Evolutionary conservation across 2,797 vertebrate species (phyloP).

Genomic region (Enteromius argenteus): DNA sequence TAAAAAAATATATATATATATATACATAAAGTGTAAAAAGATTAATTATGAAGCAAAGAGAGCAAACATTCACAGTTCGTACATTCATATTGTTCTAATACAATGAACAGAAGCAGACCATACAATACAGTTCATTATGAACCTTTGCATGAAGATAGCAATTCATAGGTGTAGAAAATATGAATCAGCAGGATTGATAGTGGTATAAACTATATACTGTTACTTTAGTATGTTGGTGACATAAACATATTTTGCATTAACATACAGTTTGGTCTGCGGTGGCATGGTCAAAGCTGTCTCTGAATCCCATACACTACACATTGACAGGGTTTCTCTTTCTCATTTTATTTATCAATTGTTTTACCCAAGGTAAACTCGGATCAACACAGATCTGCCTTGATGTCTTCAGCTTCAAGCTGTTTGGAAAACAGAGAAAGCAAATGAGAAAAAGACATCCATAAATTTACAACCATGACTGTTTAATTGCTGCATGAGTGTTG

Average conservation of each 20-base stretch:
- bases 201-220: neutral
- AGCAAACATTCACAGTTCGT: conserved; percentile 33
- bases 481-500: neutral
- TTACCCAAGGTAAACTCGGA: conserved; percentile 57
- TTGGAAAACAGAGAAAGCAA: conserved; percentile 9
- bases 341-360: neutral
- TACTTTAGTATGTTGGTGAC: neutral
- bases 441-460: neutral
- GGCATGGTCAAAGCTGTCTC: neutral
- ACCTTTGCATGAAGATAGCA: neutral
- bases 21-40: conserved; percentile 5
- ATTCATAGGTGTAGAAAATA: conserved; percentile 12
- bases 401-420: conserved; percentile 67
- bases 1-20: neutral
- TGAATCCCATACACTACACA: neutral
- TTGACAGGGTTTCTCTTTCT: fast-evolving
- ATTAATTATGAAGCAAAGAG: neutral
- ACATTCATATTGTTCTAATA: conserved; percentile 33
- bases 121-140: conserved; percentile 22
- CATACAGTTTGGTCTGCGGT: neutral
- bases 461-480: neutral
- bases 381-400: conserved; percentile 67
- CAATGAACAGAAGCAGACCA: conserved; percentile 6
- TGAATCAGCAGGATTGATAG: conserved; percentile 17
- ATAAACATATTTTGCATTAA: neutral